These are phyloP conservation scores for Diarsia mendica DNA, from an alignment of 2,888 invertebrate genomes.

Conservation along the genomic window DNA sequence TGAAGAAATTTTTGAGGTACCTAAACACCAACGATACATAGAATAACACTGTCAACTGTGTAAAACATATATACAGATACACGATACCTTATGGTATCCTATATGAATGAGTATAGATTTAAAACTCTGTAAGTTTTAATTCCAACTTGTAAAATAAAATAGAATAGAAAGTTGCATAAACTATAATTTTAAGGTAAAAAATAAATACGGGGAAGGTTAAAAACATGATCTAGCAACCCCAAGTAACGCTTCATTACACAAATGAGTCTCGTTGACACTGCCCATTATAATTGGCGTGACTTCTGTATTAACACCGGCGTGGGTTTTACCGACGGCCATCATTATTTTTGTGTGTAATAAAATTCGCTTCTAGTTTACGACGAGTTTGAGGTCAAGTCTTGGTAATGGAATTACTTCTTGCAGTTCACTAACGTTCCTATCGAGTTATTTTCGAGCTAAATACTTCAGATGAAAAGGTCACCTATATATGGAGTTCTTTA, in stretches of 20 bases:
- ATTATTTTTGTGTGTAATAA: conserved; percentile 55
- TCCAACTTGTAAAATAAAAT: not conserved
- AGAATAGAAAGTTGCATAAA: not conserved
- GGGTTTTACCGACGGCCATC: conserved; percentile 50
- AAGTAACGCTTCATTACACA: conserved; percentile 58
- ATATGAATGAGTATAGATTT: not conserved
- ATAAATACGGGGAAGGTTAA: not conserved
- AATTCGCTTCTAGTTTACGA: conserved; percentile 47
- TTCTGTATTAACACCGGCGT: conserved; percentile 54
- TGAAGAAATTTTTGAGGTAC: not conserved
- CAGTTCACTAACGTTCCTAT: not conserved
- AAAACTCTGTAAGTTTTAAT: not conserved
- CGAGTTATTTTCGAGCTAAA: not conserved
- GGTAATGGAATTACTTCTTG: conserved; percentile 10
- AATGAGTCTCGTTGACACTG: conserved; percentile 63
- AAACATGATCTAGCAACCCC: not conserved
- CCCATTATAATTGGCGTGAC: conserved; percentile 55
- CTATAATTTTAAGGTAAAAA: not conserved
- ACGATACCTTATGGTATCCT: not conserved
- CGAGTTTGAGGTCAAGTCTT: conserved; percentile 38
- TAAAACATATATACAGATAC: not conserved
- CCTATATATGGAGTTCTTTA: not conserved
- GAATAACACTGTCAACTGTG: not conserved
- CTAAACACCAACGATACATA: not conserved
- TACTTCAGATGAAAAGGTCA: not conserved